These are phyloP conservation scores for Sebastes schlegelii DNA, from an alignment of 2,113 vertebrate genomes.

Conservation along the genomic window DNA sequence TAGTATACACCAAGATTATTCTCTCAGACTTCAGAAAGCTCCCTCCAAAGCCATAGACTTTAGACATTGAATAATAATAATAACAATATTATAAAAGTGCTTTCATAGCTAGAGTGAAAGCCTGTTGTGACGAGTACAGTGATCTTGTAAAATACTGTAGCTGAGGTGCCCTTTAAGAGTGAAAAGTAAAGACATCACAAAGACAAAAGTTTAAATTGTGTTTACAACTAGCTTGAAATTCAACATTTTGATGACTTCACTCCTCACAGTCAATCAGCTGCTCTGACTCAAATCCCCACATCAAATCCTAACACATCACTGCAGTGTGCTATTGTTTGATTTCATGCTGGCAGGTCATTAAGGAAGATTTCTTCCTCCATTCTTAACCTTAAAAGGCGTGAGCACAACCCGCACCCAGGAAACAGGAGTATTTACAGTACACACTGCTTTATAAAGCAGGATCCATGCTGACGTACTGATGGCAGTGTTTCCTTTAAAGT, in stretches of 20 bases:
- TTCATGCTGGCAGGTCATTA: conserved; percentile 26
- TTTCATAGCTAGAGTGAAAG: not conserved
- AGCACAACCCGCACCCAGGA: conserved; percentile 37
- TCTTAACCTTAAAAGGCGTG: conserved; percentile 44
- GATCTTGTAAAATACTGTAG: not conserved
- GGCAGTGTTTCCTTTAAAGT: conserved; percentile 52
- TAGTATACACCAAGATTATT: not conserved
- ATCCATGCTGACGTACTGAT: conserved; percentile 33
- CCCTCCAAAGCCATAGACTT: not conserved
- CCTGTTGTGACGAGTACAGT: not conserved
- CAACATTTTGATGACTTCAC: conserved; percentile 13
- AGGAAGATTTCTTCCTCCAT: conserved; percentile 14
- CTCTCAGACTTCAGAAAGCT: not conserved
- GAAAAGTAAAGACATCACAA: not conserved
- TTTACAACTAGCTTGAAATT: not conserved
- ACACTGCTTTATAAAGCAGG: conserved; percentile 44
- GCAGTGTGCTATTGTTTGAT: conserved; percentile 13
- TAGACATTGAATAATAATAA: no score
- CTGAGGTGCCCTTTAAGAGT: not conserved
- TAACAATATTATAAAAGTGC: not conserved
- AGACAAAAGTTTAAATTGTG: not conserved
- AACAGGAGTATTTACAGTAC: conserved; percentile 58
- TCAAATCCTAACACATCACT: not conserved
- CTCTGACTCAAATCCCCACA: conserved; percentile 21
- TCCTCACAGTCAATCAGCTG: not conserved